A percentile compares a stretch with the other conserved stretches of the same genome.
These are phyloP conservation scores for Eurypyga helias DNA, from an alignment of 2,113 vertebrate genomes.

Conservation along the genomic window DNA sequence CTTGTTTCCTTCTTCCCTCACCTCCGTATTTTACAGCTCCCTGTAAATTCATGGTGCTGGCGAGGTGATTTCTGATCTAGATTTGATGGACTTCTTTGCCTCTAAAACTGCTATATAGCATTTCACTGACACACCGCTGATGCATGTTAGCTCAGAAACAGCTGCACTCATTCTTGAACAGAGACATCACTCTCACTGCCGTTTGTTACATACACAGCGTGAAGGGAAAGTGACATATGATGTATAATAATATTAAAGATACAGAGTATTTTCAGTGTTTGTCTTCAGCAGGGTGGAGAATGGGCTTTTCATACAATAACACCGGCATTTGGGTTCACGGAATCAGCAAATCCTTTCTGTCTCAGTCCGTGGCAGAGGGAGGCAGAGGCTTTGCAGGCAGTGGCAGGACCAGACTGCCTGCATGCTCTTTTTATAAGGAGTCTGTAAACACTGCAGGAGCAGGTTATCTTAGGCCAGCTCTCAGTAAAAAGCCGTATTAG, in stretches of 20 bases:
- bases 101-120: background rate
- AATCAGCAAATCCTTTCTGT: background rate
- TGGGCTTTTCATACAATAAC: background rate
- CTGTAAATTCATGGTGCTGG: background rate
- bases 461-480: slow-evolving; percentile 37
- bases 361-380: background rate
- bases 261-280: background rate
- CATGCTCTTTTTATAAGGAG: background rate
- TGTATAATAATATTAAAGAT: background rate
- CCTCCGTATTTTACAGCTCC: background rate
- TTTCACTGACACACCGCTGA: background rate
- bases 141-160: background rate
- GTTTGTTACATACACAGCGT: background rate
- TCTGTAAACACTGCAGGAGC: background rate
- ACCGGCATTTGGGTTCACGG: background rate
- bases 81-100: background rate
- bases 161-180: background rate
- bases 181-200: background rate
- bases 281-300: background rate
- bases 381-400: background rate
- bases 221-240: background rate
- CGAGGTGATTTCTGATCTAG: slow-evolving; percentile 7
- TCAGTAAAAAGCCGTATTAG: background rate
- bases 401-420: background rate
- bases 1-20: background rate